Evolutionary conservation across 2,888 invertebrate genomes (phyloP).

Genomic region (Axea sp.): DNA sequence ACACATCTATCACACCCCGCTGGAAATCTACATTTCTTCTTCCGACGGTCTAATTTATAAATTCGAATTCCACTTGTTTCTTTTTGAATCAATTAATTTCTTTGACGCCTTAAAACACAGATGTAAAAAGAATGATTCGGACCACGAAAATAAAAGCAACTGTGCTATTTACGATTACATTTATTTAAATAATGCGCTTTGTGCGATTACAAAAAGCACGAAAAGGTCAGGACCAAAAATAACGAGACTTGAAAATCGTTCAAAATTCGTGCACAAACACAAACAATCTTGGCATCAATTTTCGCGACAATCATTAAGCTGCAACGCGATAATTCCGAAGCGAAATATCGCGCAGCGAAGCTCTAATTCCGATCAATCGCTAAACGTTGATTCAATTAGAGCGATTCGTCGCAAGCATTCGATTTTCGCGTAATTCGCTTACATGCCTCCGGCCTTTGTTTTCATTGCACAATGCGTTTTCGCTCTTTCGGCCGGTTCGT

Average conservation of each 20-base stretch:
- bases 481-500: constrained; percentile 21
- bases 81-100: too few relatives aligned
- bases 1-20: too few relatives aligned
- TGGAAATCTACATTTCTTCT: too few relatives aligned
- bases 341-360: background rate
- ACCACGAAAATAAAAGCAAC: too few relatives aligned
- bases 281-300: constrained; percentile 31
- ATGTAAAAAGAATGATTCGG: too few relatives aligned
- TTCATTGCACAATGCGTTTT: constrained; percentile 40
- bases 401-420: constrained; percentile 14
- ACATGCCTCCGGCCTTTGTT: constrained; percentile 38
- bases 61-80: too few relatives aligned
- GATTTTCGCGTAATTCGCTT: constrained; percentile 44
- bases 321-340: constrained; percentile 8
- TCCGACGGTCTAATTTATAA: too few relatives aligned
- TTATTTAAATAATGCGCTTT: too few relatives aligned
- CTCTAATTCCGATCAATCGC: too few relatives aligned
- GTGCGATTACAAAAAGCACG: constrained; percentile 2
- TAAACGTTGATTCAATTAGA: constrained; percentile 32
- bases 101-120: too few relatives aligned
- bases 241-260: constrained; percentile 32
- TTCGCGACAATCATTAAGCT: constrained; percentile 1
- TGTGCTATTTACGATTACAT: too few relatives aligned
- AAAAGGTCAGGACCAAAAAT: constrained; percentile 37
- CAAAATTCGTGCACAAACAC: constrained; percentile 6